A percentile compares a stretch with the other conserved stretches of the same genome.
These are phyloP conservation scores for Julus scanicus DNA, from an alignment of 2,888 invertebrate species.

Conservation along the genomic window DNA sequence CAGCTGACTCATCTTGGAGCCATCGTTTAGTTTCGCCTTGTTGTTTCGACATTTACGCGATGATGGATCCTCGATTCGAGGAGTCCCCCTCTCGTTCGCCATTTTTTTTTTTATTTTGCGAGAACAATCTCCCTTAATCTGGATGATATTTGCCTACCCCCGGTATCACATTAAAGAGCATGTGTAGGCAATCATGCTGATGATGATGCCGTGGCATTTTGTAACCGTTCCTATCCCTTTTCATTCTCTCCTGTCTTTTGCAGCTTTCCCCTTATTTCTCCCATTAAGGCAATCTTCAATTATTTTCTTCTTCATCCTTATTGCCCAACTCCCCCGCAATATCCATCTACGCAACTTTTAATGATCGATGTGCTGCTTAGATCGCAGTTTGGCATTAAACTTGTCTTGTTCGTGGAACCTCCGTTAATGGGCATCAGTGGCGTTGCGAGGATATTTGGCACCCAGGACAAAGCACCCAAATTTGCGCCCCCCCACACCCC, in stretches of 20 bases:
- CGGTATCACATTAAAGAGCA: background rate
- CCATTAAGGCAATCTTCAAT: conserved; percentile 19
- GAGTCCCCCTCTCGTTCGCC: background rate
- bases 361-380: conserved; percentile 7
- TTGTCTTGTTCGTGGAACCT: no score
- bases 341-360: conserved; percentile 10
- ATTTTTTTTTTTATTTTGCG: background rate
- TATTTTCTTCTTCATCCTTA: conserved; percentile 6
- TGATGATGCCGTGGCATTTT: background rate
- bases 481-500: no score
- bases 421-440: background rate
- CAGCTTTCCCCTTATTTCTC: background rate
- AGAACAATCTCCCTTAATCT: background rate
- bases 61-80: conserved; percentile 11
- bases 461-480: no score
- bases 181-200: conserved; percentile 1
- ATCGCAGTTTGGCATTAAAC: background rate
- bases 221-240: background rate
- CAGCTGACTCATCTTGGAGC: background rate
- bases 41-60: conserved; percentile 1
- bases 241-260: conserved; percentile 19
- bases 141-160: background rate
- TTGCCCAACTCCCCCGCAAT: background rate
- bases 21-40: conserved; percentile 8
- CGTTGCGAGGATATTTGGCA: no score